Evolutionary conservation across 2,113 vertebrate species (phyloP).

Genomic region (rabbit (Oryctolagus cuniculus)): mOryCun1.1 NC_091433.1:194849001-194849500

Average conservation of each 20-base stretch:
- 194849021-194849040: slow-evolving; percentile 76
- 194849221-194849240: background rate
- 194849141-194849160: slow-evolving; percentile 27
- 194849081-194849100: slow-evolving; percentile 62
- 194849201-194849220: background rate
- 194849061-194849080: slow-evolving; percentile 80
- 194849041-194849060: slow-evolving; percentile 66
- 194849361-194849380: too few species aligned
- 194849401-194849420: background rate
- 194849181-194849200: background rate
- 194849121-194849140: slow-evolving; percentile 65
- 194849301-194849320: background rate
- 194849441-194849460: background rate
- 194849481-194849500: too few species aligned
- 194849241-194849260: background rate
- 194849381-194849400: background rate
- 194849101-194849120: slow-evolving; percentile 65
- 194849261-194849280: background rate
- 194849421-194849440: background rate
- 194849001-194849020: slow-evolving; percentile 70
- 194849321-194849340: background rate
- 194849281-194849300: background rate
- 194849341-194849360: background rate
- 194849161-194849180: background rate
- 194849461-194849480: background rate